phyloP scores from a whole-genome alignment of 2,113 vertebrate species.

The Sinocyclocheilus rhinocerous region DNA sequence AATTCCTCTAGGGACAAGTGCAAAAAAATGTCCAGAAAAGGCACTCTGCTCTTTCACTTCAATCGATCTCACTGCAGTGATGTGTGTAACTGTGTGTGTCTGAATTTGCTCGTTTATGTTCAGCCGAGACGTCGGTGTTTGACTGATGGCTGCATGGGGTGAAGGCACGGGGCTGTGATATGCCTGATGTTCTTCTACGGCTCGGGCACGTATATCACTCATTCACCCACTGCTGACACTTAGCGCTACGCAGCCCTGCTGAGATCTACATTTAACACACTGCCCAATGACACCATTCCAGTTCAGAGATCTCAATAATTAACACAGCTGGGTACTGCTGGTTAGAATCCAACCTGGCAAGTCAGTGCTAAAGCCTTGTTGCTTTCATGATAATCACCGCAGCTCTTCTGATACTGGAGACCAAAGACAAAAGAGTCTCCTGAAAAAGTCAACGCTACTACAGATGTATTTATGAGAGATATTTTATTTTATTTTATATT shows the following conservation, averaged over 20 bases:
- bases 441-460: background rate
- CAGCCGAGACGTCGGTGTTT: constrained; percentile 58
- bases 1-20: constrained; percentile 67
- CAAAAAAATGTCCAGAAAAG: constrained; percentile 80
- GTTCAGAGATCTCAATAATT: constrained; percentile 40
- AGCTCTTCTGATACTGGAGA: background rate
- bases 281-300: constrained; percentile 17
- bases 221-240: constrained; percentile 26
- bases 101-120: constrained; percentile 54
- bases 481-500: background rate
- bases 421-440: background rate
- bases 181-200: constrained; percentile 10
- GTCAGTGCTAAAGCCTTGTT: background rate
- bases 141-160: constrained; percentile 23
- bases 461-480: background rate
- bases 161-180: constrained; percentile 36
- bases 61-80: constrained; percentile 82
- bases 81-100: constrained; percentile 47
- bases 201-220: constrained; percentile 42
- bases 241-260: constrained; percentile 20
- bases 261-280: background rate
- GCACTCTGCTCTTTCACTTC: constrained; percentile 58
- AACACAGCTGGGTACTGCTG: background rate
- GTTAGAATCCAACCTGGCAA: constrained; percentile 18
- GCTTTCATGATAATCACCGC: constrained; percentile 36